Base-by-base conservation (phyloP, 2,797 vertebrate species). In the Amblyopsis hoosieri region DNA sequence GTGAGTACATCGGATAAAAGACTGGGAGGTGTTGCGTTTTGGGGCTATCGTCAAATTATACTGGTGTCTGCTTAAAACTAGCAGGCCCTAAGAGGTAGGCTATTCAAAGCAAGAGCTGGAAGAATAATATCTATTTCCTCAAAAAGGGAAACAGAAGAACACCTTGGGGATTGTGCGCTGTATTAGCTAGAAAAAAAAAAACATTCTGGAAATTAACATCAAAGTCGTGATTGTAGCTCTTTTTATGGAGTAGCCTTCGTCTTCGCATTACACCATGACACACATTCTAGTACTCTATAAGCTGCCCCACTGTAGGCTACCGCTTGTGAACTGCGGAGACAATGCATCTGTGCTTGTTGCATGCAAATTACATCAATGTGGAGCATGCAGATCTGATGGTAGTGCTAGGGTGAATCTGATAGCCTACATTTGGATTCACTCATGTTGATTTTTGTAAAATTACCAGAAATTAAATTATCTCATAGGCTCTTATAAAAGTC, bases 341-440 rank as follows among this genome's bases (percentile, higher is more conserved):
- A 61, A 2, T 46, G 14, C 45, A 57, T 65, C 61, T 73, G 75
- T 78, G 78, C 69, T 78, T 69, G 64, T 60, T 72, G 72, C 72
- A 85, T 86, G 83, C 81, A 78, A 79, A 87, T 75, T 17, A 76
- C 66, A 82, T 47, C 3, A 4, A 58, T 50, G 53, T 60, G 52
- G 31, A 52, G 64, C 57, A 76, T 79, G 77, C 75, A 75, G 45
- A 67, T 70, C 60, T 66, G 7, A 17, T 42, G 54, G 10, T 19
- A 50, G 14, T 29, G 54, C 29, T 50, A 37, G 17, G 49, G 55
- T 68, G 57, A 48, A 48, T 12, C 11, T 12, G 46, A 48, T 48
- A 48, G 3, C 33, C 5, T 37, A 6, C 33, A 37, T 37, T 37
- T 9, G 5, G 33, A 37, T 37, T 9, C 33, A 37, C 8, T 37